Percentiles rank a stretch among this genome's conserved stretches.
These are phyloP conservation scores for Malurus alboscapulatus DNA, from an alignment of 2,113 vertebrate genomes.

Conservation along the genomic window DNA sequence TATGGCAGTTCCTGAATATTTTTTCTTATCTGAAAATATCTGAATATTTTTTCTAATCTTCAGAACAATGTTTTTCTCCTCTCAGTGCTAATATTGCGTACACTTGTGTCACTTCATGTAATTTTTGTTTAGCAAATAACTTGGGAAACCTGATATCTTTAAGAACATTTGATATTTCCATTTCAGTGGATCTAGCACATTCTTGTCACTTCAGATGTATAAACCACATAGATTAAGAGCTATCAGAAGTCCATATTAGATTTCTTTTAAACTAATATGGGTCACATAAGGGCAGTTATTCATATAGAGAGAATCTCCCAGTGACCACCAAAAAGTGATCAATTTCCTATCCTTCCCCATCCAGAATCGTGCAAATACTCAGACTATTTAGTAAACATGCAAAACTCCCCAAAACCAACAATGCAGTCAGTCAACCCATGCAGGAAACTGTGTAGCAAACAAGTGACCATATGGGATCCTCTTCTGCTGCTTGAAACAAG, in stretches of 20 bases:
- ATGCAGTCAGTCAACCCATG: neutral
- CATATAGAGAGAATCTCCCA: neutral
- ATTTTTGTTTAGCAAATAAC: neutral
- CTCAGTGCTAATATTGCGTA: neutral
- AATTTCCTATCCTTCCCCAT: neutral
- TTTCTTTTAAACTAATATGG: too few relatives aligned
- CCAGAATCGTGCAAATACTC: neutral
- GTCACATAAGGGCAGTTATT: neutral
- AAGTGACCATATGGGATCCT: neutral
- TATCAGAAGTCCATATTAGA: neutral
- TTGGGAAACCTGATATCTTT: neutral
- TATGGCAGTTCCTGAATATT: neutral
- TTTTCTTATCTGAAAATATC: neutral
- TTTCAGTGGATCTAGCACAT: neutral
- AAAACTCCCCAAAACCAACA: neutral
- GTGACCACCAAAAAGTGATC: neutral
- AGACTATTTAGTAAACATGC: neutral
- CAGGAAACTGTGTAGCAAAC: neutral
- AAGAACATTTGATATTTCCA: neutral
- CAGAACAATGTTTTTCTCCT: neutral
- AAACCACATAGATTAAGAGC: neutral
- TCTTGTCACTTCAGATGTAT: neutral
- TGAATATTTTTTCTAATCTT: neutral
- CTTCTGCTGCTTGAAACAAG: neutral
- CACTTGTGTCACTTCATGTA: accelerated